Percentiles rank a stretch among this genome's conserved stretches.
Evolutionary conservation across 1,140 invertebrate species (phyloP).

Genomic region (Drosophila triauraria): DNA sequence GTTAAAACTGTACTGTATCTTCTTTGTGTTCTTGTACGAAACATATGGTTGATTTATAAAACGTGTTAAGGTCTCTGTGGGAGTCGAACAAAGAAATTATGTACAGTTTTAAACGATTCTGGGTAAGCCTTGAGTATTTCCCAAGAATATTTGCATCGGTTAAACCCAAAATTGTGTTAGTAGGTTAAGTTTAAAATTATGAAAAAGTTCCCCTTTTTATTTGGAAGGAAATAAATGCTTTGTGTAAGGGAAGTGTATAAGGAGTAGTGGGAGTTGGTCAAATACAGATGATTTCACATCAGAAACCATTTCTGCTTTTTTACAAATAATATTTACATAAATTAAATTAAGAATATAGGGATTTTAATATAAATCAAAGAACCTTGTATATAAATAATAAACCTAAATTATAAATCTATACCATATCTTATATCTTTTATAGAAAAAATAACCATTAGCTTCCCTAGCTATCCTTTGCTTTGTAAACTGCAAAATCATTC

Average conservation of each 20-base stretch:
- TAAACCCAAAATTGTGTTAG: not conserved
- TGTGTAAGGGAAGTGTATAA: not conserved
- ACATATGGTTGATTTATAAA: conserved; percentile 21
- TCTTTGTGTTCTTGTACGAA: not conserved
- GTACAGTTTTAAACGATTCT: not conserved
- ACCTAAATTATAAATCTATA: too few species aligned
- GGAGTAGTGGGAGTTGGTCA: not conserved
- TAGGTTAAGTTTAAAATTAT: conserved; percentile 3
- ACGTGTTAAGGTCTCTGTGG: conserved; percentile 2
- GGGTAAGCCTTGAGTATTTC: not conserved
- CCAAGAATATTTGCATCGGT: not conserved
- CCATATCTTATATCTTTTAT: not conserved
- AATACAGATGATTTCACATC: not conserved
- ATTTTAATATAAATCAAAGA: not conserved
- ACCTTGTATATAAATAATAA: too few species aligned
- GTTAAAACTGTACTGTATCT: conserved; percentile 1
- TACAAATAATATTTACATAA: not conserved
- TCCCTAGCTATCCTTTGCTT: not conserved
- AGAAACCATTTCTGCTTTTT: too few species aligned
- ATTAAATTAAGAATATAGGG: not conserved
- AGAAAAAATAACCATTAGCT: not conserved
- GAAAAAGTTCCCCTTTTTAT: not conserved
- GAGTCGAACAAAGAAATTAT: conserved; percentile 5
- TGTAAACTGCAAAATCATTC: not conserved
- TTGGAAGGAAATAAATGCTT: not conserved